Evolutionary conservation across 1,140 invertebrate species (phyloP).

Genomic region (Grapholita molesta): DNA sequence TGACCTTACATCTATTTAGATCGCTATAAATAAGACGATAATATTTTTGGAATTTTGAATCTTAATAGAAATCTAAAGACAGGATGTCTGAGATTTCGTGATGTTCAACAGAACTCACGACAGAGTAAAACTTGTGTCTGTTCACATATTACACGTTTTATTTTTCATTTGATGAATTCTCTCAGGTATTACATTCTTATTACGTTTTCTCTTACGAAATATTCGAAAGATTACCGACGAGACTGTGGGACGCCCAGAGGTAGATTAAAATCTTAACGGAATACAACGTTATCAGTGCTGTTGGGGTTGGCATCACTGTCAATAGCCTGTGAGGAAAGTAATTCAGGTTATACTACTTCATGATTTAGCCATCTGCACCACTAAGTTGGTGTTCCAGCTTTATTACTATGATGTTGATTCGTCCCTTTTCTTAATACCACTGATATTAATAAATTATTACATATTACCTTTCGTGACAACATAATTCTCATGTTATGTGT

Average conservation of each 20-base stretch:
- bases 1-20: no score
- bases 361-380: background rate
- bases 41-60: no score
- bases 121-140: no score
- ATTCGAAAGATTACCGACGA: constrained; percentile 1
- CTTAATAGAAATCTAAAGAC: no score
- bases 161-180: background rate
- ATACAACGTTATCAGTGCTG: background rate
- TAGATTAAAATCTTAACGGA: constrained; percentile 8
- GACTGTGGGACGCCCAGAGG: background rate
- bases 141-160: background rate
- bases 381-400: background rate
- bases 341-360: background rate
- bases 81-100: no score
- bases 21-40: no score
- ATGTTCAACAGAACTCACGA: no score
- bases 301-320: background rate
- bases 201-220: background rate
- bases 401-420: constrained; percentile 8
- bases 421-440: constrained; percentile 1
- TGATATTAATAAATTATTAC: constrained; percentile 7
- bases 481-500: background rate
- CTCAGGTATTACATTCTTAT: background rate
- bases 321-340: background rate
- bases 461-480: background rate